These are phyloP conservation scores for Brachionus calyciflorus DNA, from an alignment of 1,140 invertebrate genomes.

Conservation along the genomic window DNA sequence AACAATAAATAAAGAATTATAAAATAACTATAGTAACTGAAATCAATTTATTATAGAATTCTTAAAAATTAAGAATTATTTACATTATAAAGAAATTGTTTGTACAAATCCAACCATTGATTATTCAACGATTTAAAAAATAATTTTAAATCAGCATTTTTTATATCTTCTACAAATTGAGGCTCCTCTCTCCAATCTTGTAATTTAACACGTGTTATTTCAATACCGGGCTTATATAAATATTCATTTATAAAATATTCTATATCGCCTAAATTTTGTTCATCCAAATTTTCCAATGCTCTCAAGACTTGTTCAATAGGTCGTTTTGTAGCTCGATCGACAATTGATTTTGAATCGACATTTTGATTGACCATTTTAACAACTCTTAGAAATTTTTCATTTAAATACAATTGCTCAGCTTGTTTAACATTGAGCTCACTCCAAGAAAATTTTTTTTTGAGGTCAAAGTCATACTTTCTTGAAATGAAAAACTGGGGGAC, in stretches of 20 bases:
- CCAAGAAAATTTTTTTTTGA: not conserved
- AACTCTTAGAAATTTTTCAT: slow-evolving; percentile 39
- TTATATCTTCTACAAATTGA: not conserved
- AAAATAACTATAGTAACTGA: too few relatives aligned
- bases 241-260: slow-evolving; percentile 34
- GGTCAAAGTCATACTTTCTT: not conserved
- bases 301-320: slow-evolving; percentile 20
- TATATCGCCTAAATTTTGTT: slow-evolving; percentile 3
- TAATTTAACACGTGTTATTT: slow-evolving; percentile 6
- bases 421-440: not conserved
- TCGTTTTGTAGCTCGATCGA: slow-evolving; percentile 19
- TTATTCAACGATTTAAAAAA: not conserved
- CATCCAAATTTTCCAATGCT: slow-evolving; percentile 5
- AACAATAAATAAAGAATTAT: too few relatives aligned
- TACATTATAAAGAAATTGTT: too few relatives aligned
- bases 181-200: slow-evolving; percentile 34
- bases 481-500: too few relatives aligned
- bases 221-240: slow-evolving; percentile 24
- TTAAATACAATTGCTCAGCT: slow-evolving; percentile 32
- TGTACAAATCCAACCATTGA: slow-evolving; percentile 31
- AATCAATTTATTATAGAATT: too few relatives aligned
- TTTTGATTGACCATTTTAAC: slow-evolving; percentile 39
- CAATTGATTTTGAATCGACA: slow-evolving; percentile 42
- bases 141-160: not conserved
- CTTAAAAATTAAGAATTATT: too few relatives aligned